Evolutionary conservation across 2,113 vertebrate genomes (phyloP).

Genomic region (Caranx ignobilis): DNA sequence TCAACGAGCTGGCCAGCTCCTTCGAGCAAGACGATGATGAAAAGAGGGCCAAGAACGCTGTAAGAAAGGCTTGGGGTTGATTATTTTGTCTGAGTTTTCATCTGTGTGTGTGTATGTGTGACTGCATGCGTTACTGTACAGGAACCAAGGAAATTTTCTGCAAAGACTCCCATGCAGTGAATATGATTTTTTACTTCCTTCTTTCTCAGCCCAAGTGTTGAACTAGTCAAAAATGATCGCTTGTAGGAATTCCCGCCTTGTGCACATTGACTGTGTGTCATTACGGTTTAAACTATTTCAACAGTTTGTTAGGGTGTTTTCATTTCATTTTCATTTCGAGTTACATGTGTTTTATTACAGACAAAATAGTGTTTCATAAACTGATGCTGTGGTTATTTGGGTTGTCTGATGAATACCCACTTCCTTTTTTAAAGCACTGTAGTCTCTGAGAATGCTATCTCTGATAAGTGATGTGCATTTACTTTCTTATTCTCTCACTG

Average conservation of each 20-base stretch:
- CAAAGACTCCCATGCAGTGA: conserved; percentile 3
- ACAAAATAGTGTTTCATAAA: conserved; percentile 1
- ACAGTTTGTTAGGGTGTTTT: neutral
- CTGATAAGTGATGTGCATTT: neutral
- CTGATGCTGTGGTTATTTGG: conserved; percentile 16
- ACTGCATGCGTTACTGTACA: neutral
- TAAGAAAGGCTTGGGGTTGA: conserved; percentile 67
- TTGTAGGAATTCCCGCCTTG: conserved; percentile 20
- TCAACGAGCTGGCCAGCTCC: conserved; percentile 95
- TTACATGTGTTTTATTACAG: conserved; percentile 17
- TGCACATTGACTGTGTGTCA: neutral
- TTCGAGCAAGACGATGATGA: conserved; percentile 98
- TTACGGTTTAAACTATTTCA: conserved; percentile 15
- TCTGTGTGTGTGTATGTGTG: neutral
- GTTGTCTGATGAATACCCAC: conserved; percentile 27
- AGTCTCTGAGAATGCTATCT: neutral
- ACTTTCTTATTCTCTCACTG: conserved; percentile 3
- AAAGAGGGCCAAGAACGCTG: conserved; percentile 86
- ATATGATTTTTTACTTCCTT: conserved; percentile 33
- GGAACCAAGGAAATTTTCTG: conserved; percentile 2
- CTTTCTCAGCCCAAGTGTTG: conserved; percentile 23
- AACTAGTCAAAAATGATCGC: conserved; percentile 15
- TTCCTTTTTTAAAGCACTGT: conserved; percentile 28
- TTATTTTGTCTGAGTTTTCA: conserved; percentile 10
- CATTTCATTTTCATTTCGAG: neutral